These are phyloP conservation scores for Macrobrachium nipponense DNA, from an alignment of 1,140 invertebrate species.

Conservation along the genomic window DNA sequence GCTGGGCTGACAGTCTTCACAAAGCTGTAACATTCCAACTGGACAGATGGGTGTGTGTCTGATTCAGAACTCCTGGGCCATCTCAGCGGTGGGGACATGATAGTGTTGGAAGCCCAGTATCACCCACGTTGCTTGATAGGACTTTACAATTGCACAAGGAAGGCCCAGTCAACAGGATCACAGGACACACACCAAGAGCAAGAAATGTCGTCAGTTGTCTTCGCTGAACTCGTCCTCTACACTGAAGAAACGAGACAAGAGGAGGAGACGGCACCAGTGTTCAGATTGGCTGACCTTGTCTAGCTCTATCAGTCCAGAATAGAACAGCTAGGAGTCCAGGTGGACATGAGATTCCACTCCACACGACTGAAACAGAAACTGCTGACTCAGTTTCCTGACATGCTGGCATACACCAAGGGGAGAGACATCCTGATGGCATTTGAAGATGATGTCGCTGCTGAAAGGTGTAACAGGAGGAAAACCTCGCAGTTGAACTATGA, in stretches of 20 bases:
- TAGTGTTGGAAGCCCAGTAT: too few species aligned
- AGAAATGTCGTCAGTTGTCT: too few species aligned
- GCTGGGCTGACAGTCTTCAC: constrained; percentile 2
- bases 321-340: constrained; percentile 27
- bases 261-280: too few species aligned
- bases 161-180: too few species aligned
- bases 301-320: constrained; percentile 35
- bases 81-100: constrained; percentile 6
- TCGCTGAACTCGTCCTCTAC: too few species aligned
- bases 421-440: constrained; percentile 35
- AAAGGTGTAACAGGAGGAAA: too few species aligned
- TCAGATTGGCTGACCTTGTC: constrained; percentile 17
- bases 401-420: constrained; percentile 13
- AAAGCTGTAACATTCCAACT: constrained; percentile 6
- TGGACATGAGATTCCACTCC: constrained; percentile 8
- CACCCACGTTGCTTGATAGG: too few species aligned
- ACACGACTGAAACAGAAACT: constrained; percentile 32
- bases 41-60: background rate
- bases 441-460: constrained; percentile 25
- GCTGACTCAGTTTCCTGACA: constrained; percentile 19
- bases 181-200: too few species aligned
- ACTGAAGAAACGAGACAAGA: too few species aligned
- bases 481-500: too few species aligned
- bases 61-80: background rate
- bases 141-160: too few species aligned